Evolutionary conservation across 2,888 invertebrate species (phyloP).

Genomic region (Dastarcus helophoroides): DNA sequence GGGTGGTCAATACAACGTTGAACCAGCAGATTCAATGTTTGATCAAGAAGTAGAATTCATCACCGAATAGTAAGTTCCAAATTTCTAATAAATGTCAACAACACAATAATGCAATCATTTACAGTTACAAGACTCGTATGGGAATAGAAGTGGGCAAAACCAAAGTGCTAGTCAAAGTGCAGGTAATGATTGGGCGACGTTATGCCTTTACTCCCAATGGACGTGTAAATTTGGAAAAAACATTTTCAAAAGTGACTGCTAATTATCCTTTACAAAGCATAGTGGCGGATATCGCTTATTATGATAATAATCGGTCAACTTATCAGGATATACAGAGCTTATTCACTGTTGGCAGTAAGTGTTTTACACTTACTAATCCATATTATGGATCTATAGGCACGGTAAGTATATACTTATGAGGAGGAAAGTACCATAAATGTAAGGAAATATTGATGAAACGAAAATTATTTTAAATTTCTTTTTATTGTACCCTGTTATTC

Average conservation of each 20-base stretch:
- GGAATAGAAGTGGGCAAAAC: slow-evolving; percentile 68
- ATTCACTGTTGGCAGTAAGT: slow-evolving; percentile 53
- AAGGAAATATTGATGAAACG: too few relatives aligned
- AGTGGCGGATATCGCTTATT: slow-evolving; percentile 42
- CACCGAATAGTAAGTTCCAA: slow-evolving; percentile 47
- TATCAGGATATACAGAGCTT: slow-evolving; percentile 45
- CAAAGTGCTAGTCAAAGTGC: slow-evolving; percentile 56
- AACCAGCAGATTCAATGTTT: slow-evolving; percentile 38
- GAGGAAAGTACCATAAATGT: not conserved
- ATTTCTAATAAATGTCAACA: too few relatives aligned
- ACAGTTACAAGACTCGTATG: slow-evolving; percentile 55
- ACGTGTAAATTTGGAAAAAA: slow-evolving; percentile 53
- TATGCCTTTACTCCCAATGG: slow-evolving; percentile 50
- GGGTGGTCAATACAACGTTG: slow-evolving; percentile 34
- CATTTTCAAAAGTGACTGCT: slow-evolving; percentile 53
- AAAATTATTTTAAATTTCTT: too few relatives aligned
- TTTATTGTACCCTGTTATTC: too few relatives aligned
- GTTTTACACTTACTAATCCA: slow-evolving; percentile 65
- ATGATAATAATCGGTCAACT: slow-evolving; percentile 32
- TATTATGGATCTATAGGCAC: slow-evolving; percentile 73
- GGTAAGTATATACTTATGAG: slow-evolving; percentile 37
- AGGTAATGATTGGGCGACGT: slow-evolving; percentile 58
- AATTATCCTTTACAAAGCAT: slow-evolving; percentile 61
- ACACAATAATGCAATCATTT: too few relatives aligned
- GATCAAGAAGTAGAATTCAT: slow-evolving; percentile 42